A percentile compares a stretch with the other conserved stretches of the same genome.
phyloP scores from a whole-genome alignment of 2,797 vertebrate species.

The Anabacerthia variegaticeps region DNA sequence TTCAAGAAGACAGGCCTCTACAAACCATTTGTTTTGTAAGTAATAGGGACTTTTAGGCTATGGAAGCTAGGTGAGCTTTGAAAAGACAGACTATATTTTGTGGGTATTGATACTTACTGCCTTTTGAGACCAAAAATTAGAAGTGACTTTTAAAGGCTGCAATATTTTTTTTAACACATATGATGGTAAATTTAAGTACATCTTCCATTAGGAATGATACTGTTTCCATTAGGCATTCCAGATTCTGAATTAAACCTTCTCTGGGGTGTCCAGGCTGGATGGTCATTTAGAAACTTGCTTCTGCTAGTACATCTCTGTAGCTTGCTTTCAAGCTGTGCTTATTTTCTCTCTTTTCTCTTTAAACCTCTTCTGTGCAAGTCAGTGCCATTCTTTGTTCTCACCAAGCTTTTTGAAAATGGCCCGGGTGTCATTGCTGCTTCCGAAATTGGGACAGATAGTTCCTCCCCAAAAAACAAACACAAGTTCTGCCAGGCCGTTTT shows the following conservation, averaged over 20 bases:
- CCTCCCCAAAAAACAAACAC: constrained; percentile 15
- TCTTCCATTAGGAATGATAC: neutral
- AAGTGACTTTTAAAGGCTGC: neutral
- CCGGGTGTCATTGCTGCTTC: neutral
- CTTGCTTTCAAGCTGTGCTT: constrained; percentile 33
- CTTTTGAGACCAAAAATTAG: neutral
- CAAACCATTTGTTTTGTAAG: neutral
- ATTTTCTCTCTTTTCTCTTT: constrained; percentile 21
- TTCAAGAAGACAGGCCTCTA: neutral
- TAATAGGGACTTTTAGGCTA: neutral
- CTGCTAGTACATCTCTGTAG: neutral
- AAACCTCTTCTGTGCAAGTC: constrained; percentile 9
- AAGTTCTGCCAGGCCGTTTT: neutral
- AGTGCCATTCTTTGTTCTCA: neutral
- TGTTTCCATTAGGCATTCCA: neutral
- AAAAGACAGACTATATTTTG: neutral
- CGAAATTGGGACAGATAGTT: constrained; percentile 27
- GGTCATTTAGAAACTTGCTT: constrained; percentile 6
- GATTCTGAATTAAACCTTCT: neutral
- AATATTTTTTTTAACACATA: neutral
- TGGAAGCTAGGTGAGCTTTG: neutral
- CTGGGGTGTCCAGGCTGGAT: neutral
- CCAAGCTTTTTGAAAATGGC: neutral
- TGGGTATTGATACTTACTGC: neutral
- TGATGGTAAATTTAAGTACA: neutral